phyloP scores from a whole-genome alignment of 1,140 invertebrate genomes.

The Radopholus similis region DNA sequence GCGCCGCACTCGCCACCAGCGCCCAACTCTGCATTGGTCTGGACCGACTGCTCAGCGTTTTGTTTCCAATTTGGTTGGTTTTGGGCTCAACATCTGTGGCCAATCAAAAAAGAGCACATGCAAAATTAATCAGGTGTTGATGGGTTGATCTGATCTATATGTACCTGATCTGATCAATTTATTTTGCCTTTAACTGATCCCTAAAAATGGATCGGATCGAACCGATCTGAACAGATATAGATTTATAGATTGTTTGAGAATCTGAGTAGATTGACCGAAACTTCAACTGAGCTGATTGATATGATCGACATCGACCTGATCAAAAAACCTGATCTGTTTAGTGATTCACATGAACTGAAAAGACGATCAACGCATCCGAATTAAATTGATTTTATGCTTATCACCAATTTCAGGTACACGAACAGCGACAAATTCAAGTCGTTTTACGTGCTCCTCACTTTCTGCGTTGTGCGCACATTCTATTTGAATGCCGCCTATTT shows the following conservation, averaged over 20 bases:
- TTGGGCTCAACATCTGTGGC: background rate
- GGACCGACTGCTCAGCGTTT: conserved; percentile 6
- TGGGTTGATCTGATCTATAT: too few relatives aligned
- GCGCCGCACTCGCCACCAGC: background rate
- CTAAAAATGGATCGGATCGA: too few relatives aligned
- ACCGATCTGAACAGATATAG: background rate
- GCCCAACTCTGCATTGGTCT: conserved; percentile 12
- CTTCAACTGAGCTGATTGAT: background rate
- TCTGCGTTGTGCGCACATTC: background rate
- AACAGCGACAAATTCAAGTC: background rate
- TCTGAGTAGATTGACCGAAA: background rate
- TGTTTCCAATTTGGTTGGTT: conserved; percentile 11
- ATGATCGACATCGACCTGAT: background rate
- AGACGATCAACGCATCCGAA: too few relatives aligned
- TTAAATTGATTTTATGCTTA: background rate
- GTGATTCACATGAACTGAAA: too few relatives aligned
- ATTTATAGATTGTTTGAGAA: background rate
- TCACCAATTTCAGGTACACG: background rate
- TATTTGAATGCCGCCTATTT: background rate
- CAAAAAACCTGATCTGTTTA: background rate
- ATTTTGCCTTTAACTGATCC: too few relatives aligned
- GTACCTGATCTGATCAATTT: too few relatives aligned
- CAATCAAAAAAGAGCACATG: background rate
- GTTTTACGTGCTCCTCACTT: background rate
- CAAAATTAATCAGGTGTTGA: too few relatives aligned